Evolutionary conservation across 2,888 invertebrate genomes (phyloP).

Genomic region (Tenthredo distinguenda): DNA sequence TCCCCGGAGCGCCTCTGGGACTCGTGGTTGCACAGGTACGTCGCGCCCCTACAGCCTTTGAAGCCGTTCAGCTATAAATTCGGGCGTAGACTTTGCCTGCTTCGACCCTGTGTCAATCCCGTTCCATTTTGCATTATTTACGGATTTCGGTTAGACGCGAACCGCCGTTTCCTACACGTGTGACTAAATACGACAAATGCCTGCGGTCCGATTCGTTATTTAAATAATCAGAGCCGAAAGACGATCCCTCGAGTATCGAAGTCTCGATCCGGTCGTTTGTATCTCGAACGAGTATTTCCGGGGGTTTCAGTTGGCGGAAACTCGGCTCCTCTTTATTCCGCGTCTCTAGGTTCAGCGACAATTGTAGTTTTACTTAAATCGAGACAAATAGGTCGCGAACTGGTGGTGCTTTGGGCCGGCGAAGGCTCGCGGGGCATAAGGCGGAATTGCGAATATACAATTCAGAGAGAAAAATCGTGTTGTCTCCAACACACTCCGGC

Average conservation of each 20-base stretch:
- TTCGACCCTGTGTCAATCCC: slow-evolving; percentile 36
- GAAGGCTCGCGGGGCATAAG: slow-evolving; percentile 41
- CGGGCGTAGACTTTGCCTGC: neutral
- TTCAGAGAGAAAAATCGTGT: slow-evolving; percentile 66
- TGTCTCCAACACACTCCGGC: slow-evolving; percentile 58
- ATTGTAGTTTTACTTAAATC: slow-evolving; percentile 14
- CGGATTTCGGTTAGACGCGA: neutral
- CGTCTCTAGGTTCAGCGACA: neutral
- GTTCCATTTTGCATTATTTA: slow-evolving; percentile 38
- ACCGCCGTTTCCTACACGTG: neutral
- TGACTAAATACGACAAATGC: slow-evolving; percentile 7
- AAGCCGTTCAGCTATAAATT: slow-evolving; percentile 41
- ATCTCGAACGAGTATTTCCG: neutral
- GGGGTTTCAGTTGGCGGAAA: neutral
- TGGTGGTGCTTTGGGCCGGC: slow-evolving; percentile 46
- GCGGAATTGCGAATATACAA: slow-evolving; percentile 51
- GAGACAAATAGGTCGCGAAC: slow-evolving; percentile 16
- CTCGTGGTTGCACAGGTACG: slow-evolving; percentile 13
- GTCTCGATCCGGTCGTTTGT: neutral
- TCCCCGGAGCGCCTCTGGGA: slow-evolving; percentile 33
- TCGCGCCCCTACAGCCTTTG: slow-evolving; percentile 37
- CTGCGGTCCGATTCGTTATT: neutral
- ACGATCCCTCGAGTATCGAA: neutral
- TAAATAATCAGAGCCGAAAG: neutral
- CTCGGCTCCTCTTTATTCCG: neutral